Base-by-base conservation (phyloP, 1,140 invertebrate genomes). In the Drosophila sulfurigaster region DNA sequence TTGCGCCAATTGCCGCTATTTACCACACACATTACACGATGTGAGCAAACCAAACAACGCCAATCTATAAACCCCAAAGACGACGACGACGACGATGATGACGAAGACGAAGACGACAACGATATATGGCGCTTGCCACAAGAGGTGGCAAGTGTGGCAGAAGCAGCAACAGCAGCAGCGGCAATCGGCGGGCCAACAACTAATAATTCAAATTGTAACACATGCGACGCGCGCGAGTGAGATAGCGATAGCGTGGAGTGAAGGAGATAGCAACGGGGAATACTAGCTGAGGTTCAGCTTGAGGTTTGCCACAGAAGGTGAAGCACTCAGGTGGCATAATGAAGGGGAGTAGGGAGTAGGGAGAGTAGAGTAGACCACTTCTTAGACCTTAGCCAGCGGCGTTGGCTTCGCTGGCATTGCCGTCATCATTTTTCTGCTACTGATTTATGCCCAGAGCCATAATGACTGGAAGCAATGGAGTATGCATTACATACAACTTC, bases 201-300 rank as follows among this genome's bases (percentile, higher is more conserved):
- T 87, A 87, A 88, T 88, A 87, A 87, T 88, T 87, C 82, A 87
- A 87, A 86, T 88, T 83, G 83, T 75, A 88, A 66, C 83, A 88
- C 82, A 87, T 87, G 82, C 82, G 79, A 87, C 79, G 75, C 49
- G 52, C 5, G 51, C 38, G 49, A 56, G 13, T 6, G 13, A 35
- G n/a, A 54, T n/a, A 15, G 35, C 32, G 7, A 13, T 13, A 54
- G 28, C 5, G 35, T 7, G 30, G 5, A 49, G 25, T 10, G 49
- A 45, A 56, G 11, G 68, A 71, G 60, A 71, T 41, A 69, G 67
- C 8, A 8, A 13, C 15, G 25, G 51, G 0, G n/a, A 16, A 60
- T 41, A 7, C 7, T 32, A n/a, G 13, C 35, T 57, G 62, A 74
- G 15, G 35, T 56, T 38, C 15, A 15, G 16, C 7, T 57, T 58